phyloP scores from a whole-genome alignment of 2,797 vertebrate species.

The Tenualosa thibaudeaui region DNA sequence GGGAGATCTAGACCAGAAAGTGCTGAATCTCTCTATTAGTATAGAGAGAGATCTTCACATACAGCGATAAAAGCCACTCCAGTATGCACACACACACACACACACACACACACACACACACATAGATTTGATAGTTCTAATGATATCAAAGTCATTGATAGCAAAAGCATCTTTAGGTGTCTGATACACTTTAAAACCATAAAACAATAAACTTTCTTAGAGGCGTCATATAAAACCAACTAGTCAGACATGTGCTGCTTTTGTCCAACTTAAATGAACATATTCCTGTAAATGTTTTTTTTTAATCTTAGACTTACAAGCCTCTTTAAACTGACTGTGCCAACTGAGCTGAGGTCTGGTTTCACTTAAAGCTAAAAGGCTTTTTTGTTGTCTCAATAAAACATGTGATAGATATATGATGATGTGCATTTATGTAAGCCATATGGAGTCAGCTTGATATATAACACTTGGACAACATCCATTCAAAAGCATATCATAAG shows the following conservation, averaged over 20 bases:
- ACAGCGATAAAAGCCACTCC: conserved; percentile 65
- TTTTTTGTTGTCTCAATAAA: conserved; percentile 16
- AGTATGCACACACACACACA: conserved; percentile 47
- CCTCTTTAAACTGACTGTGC: not conserved
- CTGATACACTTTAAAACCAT: not conserved
- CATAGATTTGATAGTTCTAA: conserved; percentile 14
- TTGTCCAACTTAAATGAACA: not conserved
- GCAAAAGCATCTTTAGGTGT: not conserved
- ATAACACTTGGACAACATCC: conserved; percentile 8
- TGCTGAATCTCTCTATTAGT: conserved; percentile 98
- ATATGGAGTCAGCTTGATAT: not conserved
- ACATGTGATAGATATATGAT: conserved; percentile 12
- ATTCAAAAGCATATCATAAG: conserved; percentile 1
- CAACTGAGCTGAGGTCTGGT: not conserved
- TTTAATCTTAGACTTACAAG: not conserved
- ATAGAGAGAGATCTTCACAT: conserved; percentile 85
- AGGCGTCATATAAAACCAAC: not conserved
- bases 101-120: conserved; percentile 25
- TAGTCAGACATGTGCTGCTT: not conserved
- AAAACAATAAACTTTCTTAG: not conserved
- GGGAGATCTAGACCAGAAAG: conserved; percentile 90
- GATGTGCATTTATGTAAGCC: conserved; percentile 15
- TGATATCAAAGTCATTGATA: not conserved
- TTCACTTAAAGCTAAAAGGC: conserved; percentile 7
- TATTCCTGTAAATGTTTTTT: not conserved